Base-by-base conservation (phyloP, 2,888 invertebrate species). In the Drosophila diplacantha region DNA sequence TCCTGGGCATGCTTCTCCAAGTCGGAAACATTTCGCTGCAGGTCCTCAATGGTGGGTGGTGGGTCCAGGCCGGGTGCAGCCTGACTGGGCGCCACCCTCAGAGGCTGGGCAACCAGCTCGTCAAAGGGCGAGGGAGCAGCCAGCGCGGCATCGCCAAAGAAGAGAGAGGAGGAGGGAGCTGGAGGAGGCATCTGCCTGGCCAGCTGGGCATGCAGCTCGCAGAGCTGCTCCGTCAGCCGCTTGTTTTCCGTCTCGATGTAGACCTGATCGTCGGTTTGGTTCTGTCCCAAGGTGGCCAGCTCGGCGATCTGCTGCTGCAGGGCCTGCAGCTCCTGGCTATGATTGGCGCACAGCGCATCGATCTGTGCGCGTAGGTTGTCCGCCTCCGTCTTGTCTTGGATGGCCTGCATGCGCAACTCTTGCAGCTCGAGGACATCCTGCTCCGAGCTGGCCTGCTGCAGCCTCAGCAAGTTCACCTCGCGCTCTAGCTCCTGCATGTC, bases 191-290 rank as follows among this genome's bases (percentile, higher is more conserved):
- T 24, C 44, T 69, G 79, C 12, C 64, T 57, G 9, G 75, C 49
- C 55, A 75, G 64, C 11, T 71, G 89, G 32, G 89, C 81, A 75
- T 90, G 90, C 83, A 90, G 90, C 58, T 86, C 89, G 34, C 88
- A 88, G 3, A 92, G 77, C 34, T 90, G 71, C 53, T 90, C 89
- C 54, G 90, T 90, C 1, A 92, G 84, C 37, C 90, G 90, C 73
- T 91, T 91, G 74, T 92, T 91, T 87, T 92, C 92, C 72, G 85
- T 89, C 69, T 90, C 88, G 26, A 88, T 85, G 59, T 87, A 87
- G 1, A 88, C 87, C 69, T 89, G 89, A 44, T 89, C 89, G 56
- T 89, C 89, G 0, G 89, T 89, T 67, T 89, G 89, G 56, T 89
- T 89, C 61, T 89, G 88, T 0, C 88, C 86, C 43, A 89, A 64